phyloP scores from a whole-genome alignment of 2,113 vertebrate genomes.

The Origma solitaria region DNA sequence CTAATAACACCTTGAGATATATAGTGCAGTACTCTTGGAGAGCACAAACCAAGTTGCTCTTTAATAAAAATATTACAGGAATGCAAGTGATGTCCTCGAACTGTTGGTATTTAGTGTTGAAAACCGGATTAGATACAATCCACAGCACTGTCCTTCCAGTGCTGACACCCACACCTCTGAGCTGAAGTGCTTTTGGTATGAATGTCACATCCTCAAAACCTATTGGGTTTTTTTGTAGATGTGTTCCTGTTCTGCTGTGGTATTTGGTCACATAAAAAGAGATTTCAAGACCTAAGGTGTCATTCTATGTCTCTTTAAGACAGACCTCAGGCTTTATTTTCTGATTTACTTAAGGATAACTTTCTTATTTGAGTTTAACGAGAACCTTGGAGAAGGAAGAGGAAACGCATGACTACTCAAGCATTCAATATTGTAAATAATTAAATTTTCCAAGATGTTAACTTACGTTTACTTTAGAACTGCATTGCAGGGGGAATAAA shows the following conservation, averaged over 20 bases:
- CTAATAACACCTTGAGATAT: neutral
- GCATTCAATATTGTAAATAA: neutral
- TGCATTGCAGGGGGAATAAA: neutral
- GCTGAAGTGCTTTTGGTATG: neutral
- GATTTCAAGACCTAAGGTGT: neutral
- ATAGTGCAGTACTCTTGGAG: neutral
- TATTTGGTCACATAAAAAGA: neutral
- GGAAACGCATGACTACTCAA: neutral
- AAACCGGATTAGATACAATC: neutral
- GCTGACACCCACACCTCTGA: neutral
- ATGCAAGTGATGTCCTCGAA: neutral
- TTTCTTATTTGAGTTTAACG: neutral
- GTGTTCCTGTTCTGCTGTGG: neutral
- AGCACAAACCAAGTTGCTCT: neutral
- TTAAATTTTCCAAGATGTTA: slow-evolving; percentile 5
- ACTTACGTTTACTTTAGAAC: neutral
- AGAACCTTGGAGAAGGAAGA: neutral
- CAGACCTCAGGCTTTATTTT: neutral
- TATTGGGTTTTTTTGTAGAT: accelerated
- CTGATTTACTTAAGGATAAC: neutral
- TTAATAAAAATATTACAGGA: neutral
- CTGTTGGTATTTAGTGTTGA: neutral
- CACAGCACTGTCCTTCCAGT: neutral
- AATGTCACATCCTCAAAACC: neutral
- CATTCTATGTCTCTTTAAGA: neutral